Evolutionary conservation across 2,888 invertebrate genomes (phyloP).

Genomic region (Dynastes grantii): DNA sequence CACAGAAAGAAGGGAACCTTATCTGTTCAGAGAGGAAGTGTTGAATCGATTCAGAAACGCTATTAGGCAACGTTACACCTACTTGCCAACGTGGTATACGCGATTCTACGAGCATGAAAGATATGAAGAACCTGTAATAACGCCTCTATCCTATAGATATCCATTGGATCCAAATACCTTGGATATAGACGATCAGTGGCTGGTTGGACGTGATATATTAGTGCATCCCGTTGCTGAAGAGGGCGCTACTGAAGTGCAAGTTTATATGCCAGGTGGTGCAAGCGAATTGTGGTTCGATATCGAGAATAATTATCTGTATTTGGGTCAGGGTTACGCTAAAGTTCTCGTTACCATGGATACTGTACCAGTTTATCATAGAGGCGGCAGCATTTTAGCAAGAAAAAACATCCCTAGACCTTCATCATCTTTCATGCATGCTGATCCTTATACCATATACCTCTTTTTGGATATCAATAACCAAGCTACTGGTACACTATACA

Average conservation of each 20-base stretch:
- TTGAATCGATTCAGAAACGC: slow-evolving; percentile 71
- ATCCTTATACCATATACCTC: slow-evolving; percentile 91
- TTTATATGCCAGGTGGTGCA: slow-evolving; percentile 88
- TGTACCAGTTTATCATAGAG: slow-evolving; percentile 93
- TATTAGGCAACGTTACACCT: slow-evolving; percentile 85
- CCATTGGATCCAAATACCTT: slow-evolving; percentile 85
- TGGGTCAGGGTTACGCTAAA: slow-evolving; percentile 46
- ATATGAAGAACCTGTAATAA: slow-evolving; percentile 88
- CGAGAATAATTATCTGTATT: slow-evolving; percentile 40
- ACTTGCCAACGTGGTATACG: slow-evolving; percentile 92
- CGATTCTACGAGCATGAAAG: slow-evolving; percentile 90
- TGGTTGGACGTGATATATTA: slow-evolving; percentile 87
- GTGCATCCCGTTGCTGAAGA: slow-evolving; percentile 88
- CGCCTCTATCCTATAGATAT: slow-evolving; percentile 92
- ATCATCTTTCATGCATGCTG: slow-evolving; percentile 84
- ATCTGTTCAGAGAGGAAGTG: slow-evolving; percentile 85
- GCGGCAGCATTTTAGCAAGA: slow-evolving; percentile 88
- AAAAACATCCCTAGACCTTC: slow-evolving; percentile 89
- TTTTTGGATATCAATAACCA: slow-evolving; percentile 79
- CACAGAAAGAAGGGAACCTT: slow-evolving; percentile 95
- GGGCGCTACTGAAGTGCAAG: slow-evolving; percentile 80
- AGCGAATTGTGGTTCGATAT: slow-evolving; percentile 79
- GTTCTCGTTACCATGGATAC: slow-evolving; percentile 65
- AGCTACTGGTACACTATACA: slow-evolving; percentile 86
- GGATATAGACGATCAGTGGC: slow-evolving; percentile 84